Base-by-base conservation (phyloP, 2,888 invertebrate species). In the Chromoteleia sp. region DNA sequence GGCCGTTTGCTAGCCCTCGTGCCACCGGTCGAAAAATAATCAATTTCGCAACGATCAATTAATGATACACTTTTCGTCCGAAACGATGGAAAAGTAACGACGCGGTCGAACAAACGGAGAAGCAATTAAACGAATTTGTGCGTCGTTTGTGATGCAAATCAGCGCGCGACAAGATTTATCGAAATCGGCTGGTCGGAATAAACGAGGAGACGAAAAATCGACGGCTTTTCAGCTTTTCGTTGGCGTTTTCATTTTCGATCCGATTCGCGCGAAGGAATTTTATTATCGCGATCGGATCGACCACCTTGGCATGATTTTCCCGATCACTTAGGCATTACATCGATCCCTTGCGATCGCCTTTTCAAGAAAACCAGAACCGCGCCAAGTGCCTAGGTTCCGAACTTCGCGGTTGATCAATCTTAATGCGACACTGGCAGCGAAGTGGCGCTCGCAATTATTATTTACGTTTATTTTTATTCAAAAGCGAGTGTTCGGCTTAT, bases 231-330 rank as follows among this genome's bases (percentile, higher is more conserved):
- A n/a, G n/a, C 25, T 4, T 25, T 25, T 25, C 3, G 2, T 25
- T 25, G 45, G 8, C 45, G 17, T 3, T n/a, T 2, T n/a, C 10
- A 5, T 33, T 14, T 33, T 29, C n/a, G 21, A 21, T 7, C 21
- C 25, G 19, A 25, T 21, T 45, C 14, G 61, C 17, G 29, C 45
- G 29, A 50, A 54, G 21, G 71, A 75, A 83, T 71, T 75, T 75
- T 63, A 61, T 73, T 67, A 70, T 50, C 65, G 70, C 75, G 81
- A 80, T 74, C 58, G 59, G 68, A 84, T 70, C 50, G 68, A 83
- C 85, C 85, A 89, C 89, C 89, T 89, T 89, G 89, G 89, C 89
- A 89, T 86, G 85, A 74, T 87, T 89, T 85, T 83, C 68, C 84
- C 78, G 84, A 84, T 84, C 73, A 74, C 79, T 77, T 76, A 77